Conservation (phyloP, 2,113 vertebrate species). For the Pelusios castaneus region DNA sequence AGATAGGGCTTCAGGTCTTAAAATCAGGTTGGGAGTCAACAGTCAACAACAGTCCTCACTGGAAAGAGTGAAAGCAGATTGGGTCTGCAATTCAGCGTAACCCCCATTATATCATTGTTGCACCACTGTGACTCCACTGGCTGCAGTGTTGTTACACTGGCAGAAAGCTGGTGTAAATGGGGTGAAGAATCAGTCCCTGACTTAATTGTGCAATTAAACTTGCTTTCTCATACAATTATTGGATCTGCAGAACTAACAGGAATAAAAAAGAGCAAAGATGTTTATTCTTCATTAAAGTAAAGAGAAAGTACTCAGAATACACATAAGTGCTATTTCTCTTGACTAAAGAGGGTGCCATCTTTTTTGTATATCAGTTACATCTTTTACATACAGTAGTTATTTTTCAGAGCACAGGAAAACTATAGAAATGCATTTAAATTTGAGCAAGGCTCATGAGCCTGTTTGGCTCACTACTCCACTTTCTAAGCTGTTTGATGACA, state of each 20-base stretch:
- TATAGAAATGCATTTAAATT: not conserved
- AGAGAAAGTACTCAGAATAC: not conserved
- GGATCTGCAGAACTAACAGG: not conserved
- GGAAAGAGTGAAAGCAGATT: not conserved
- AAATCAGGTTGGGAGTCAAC: not conserved
- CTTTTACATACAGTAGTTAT: not conserved
- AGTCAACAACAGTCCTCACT: not conserved
- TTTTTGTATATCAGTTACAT: not conserved
- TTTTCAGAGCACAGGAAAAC: not conserved
- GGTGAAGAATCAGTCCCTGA: not conserved
- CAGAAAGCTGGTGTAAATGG: not conserved
- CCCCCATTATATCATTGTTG: fast-evolving
- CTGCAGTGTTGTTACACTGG: not conserved
- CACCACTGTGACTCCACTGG: not conserved
- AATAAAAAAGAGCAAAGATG: not conserved
- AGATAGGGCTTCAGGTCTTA: too few relatives aligned
- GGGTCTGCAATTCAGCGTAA: not conserved
- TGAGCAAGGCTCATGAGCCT: not conserved
- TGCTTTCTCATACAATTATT: not conserved
- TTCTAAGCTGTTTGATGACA: not conserved
- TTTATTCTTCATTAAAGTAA: not conserved
- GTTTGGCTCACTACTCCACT: not conserved
- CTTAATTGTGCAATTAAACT: not conserved
- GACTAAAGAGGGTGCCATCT: not conserved
- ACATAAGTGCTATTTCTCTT: not conserved